A percentile compares a stretch with the other conserved stretches of the same genome.
Conservation (phyloP, 2,797 vertebrate genomes). For the Chloroceryle inda region DNA sequence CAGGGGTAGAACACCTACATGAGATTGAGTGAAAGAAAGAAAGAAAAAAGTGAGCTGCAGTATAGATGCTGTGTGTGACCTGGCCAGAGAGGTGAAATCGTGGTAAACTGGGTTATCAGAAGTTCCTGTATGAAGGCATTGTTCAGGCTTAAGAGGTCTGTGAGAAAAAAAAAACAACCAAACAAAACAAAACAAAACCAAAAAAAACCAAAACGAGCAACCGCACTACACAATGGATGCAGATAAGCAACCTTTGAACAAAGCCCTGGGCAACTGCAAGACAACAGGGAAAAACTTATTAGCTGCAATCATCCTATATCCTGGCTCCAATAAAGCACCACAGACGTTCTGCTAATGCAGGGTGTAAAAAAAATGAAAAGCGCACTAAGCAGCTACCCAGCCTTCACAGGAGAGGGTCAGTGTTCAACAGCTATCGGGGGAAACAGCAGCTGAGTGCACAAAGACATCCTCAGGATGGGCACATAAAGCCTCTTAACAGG, state of each 20-base stretch:
- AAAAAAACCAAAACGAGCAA: neutral
- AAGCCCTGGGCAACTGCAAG: constrained; percentile 34
- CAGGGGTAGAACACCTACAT: neutral
- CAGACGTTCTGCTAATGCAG: constrained; percentile 50
- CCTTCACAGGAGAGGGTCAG: neutral
- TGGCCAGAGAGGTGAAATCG: constrained; percentile 1
- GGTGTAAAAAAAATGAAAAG: neutral
- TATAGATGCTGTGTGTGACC: neutral
- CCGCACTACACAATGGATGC: constrained; percentile 39
- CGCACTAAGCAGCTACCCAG: neutral
- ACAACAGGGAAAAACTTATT: constrained; percentile 46
- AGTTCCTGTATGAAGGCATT: constrained; percentile 43
- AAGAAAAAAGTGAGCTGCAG: neutral
- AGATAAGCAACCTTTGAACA: constrained; percentile 60
- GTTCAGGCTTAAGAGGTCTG: constrained; percentile 24
- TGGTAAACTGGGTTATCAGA: constrained; percentile 19
- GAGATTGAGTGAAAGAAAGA: neutral
- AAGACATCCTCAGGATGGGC: neutral
- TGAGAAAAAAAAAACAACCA: neutral
- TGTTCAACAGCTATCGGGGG: neutral
- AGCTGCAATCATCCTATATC: constrained; percentile 55
- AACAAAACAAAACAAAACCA: neutral
- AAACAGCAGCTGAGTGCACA: neutral
- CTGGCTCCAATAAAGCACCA: constrained; percentile 20
- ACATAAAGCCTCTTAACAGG: neutral